phyloP scores from a whole-genome alignment of 1,140 invertebrate species.

The Pygmarrhopalites habei region DNA sequence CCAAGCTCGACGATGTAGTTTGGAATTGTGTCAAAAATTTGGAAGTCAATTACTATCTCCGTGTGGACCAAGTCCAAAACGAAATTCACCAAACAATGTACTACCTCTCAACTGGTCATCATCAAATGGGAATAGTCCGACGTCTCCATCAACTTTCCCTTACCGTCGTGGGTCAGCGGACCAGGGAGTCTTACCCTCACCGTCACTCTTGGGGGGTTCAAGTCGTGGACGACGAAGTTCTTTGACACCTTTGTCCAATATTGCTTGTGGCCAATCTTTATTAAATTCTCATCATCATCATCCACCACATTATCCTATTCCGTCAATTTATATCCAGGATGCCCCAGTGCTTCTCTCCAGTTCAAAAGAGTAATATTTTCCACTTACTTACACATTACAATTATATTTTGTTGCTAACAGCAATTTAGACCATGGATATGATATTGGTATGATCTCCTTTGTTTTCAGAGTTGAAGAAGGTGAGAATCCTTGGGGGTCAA shows the following conservation, averaged over 20 bases:
- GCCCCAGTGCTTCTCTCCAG: neutral
- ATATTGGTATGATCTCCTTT: no score
- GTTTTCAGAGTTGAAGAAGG: no score
- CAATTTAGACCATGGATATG: no score
- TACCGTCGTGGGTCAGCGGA: conserved; percentile 6
- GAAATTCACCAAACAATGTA: conserved; percentile 1
- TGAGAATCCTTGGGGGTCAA: no score
- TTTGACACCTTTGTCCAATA: neutral
- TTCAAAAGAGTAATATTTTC: neutral
- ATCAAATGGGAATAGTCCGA: neutral
- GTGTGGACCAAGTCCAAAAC: neutral
- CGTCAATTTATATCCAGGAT: neutral
- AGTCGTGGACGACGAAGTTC: neutral
- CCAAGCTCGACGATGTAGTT: conserved; percentile 19
- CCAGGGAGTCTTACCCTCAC: neutral
- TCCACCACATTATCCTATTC: no score
- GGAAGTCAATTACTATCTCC: conserved; percentile 16
- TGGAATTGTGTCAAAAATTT: conserved; percentile 35
- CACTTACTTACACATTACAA: no score
- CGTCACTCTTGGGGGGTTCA: neutral
- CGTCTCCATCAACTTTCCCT: neutral
- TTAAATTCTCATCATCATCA: neutral
- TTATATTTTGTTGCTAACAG: no score
- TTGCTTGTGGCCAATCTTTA: no score
- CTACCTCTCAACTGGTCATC: neutral